Conservation (phyloP, 2,113 vertebrate genomes). For the Dromiciops gliroides region DNA sequence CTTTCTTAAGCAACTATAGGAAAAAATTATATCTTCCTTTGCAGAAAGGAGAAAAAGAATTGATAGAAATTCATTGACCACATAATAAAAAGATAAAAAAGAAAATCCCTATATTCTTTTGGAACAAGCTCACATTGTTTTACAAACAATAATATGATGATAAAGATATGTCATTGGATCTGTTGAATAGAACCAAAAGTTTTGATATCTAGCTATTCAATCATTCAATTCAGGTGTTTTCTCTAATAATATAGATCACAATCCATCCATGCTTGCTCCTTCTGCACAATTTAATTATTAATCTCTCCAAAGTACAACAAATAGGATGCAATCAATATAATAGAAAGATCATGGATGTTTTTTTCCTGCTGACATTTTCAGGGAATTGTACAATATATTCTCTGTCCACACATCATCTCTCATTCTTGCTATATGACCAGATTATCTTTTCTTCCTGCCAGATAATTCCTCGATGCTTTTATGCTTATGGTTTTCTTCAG, state of each 20-base stretch:
- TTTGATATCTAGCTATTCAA: not conserved
- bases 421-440: not conserved
- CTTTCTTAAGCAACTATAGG: too few species aligned
- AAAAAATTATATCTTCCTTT: too few species aligned
- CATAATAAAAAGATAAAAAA: not conserved
- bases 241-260: not conserved
- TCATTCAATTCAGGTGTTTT: not conserved
- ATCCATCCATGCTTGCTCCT: not conserved
- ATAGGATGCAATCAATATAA: not conserved
- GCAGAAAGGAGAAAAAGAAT: not conserved
- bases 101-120: not conserved
- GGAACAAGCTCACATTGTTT: not conserved
- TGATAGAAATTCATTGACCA: not conserved
- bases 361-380: not conserved
- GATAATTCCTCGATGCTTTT: not conserved
- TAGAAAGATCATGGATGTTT: not conserved
- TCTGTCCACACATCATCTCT: too few species aligned
- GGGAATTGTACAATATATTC: not conserved
- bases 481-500: not conserved
- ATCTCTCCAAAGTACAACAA: not conserved
- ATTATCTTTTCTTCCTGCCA: not conserved
- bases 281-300: not conserved
- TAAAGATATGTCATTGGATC: not conserved
- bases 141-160: not conserved
- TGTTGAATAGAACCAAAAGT: not conserved